phyloP scores from a whole-genome alignment of 2,888 invertebrate genomes.

The Drosophila percnosoma region DNA sequence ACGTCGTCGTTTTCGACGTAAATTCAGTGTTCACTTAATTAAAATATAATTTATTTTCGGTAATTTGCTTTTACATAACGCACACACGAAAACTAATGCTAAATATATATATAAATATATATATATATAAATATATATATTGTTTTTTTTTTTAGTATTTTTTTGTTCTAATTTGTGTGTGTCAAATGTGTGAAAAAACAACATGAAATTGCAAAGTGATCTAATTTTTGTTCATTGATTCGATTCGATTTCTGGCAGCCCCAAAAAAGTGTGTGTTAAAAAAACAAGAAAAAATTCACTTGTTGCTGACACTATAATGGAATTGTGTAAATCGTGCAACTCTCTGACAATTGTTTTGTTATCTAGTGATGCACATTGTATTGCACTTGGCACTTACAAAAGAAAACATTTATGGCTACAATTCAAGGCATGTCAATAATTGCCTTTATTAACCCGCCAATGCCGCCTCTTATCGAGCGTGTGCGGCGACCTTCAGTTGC shows the following conservation, averaged over 20 bases:
- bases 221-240: constrained; percentile 52
- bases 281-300: background rate
- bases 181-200: constrained; percentile 54
- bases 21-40: constrained; percentile 51
- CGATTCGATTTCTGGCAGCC: constrained; percentile 36
- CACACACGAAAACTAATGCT: constrained; percentile 48
- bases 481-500: constrained; percentile 39
- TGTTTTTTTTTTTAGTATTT: constrained; percentile 13
- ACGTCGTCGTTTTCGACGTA: constrained; percentile 20
- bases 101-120: background rate
- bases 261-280: background rate
- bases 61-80: constrained; percentile 73
- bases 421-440: constrained; percentile 15
- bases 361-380: constrained; percentile 6
- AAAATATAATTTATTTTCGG: constrained; percentile 60
- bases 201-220: constrained; percentile 37
- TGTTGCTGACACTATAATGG: constrained; percentile 1
- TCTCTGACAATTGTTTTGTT: constrained; percentile 11
- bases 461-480: constrained; percentile 14
- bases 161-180: constrained; percentile 24
- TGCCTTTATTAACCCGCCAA: background rate
- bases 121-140: background rate
- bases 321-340: background rate
- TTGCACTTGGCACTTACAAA: constrained; percentile 12
- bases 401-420: constrained; percentile 28